These are phyloP conservation scores for Meles meles DNA, from an alignment of 2,113 vertebrate species.

Conservation along the genomic window DNA sequence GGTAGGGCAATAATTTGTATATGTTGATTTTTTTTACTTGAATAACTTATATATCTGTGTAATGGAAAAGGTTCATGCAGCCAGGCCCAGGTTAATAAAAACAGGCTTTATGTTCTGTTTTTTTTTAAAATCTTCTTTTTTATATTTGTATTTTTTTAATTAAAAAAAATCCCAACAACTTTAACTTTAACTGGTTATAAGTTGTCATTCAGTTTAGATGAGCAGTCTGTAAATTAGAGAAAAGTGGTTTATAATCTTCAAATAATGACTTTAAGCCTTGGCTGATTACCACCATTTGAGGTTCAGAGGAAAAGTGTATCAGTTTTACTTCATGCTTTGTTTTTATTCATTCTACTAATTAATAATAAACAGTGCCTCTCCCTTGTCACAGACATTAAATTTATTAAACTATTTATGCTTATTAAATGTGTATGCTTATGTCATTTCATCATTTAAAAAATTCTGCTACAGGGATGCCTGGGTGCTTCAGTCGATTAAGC, in stretches of 20 bases:
- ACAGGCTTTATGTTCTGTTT: neutral
- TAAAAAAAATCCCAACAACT: neutral
- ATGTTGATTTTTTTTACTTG: neutral
- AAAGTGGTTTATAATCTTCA: neutral
- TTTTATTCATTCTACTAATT: neutral
- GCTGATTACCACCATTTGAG: neutral
- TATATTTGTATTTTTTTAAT: neutral
- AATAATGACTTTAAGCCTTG: neutral
- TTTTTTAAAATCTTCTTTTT: neutral
- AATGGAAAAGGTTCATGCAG: neutral
- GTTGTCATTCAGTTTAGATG: neutral
- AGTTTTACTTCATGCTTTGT: slow-evolving; percentile 2
- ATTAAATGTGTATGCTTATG: slow-evolving; percentile 18
- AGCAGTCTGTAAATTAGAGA: neutral
- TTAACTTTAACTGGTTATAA: neutral
- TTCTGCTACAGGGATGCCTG: neutral
- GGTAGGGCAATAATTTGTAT: neutral
- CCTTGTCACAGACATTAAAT: neutral
- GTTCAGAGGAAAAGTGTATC: neutral
- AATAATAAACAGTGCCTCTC: neutral
- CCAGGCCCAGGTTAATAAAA: neutral
- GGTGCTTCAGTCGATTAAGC: no score
- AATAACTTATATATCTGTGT: neutral
- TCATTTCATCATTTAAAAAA: neutral
- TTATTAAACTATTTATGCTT: neutral